Base-by-base conservation (phyloP, 2,888 invertebrate species). In the Trissolcus brochymenae region DNA sequence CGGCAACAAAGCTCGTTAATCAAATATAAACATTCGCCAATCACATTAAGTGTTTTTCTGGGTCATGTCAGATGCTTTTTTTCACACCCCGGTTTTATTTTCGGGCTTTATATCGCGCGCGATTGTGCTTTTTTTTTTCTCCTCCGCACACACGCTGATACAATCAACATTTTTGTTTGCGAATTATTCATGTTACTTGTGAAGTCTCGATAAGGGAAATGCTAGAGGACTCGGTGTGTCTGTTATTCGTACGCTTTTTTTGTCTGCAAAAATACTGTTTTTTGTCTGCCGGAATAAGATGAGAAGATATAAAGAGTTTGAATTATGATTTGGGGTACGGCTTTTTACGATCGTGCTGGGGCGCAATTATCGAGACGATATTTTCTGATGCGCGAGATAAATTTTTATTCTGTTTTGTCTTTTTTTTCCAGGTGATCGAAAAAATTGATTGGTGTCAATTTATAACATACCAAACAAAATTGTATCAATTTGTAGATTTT, bases 11-110 rank as follows among this genome's bases (percentile, higher is more conserved):
- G 50, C 55, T 41, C 50, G 56, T 50, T 70, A 61, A 70, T 55
- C 70, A 70, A 70, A 70, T 68, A 60, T 59, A 53, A 60, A 68
- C 67, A 68, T 57, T 70, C 50, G 43, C 51, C 43, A 66, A 66
- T 66, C 51, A 51, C 50, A 21, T 57, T 51, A 43, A 6, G 11
- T 35, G 25, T 19, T 43, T 59, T 59, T 67, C 43, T 53, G 57
- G 66, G 66, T 66, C 66, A 66, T 56, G 57, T 65, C 46, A 49
- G 56, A 65, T 56, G 65, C 35, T 41, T 53, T 49, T 41, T 46
- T 65, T 53, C 21, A 11, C 40, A 19, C 14, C 46, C 49, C 17
- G 13, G 16, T 6, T 6, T 40, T 25, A 25, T 56, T 56, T 56
- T 41, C 41, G 56, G 56, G 16, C n/a, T 35, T 55, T 55, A 35